Percentiles rank a stretch among this genome's conserved stretches.
Conservation (phyloP, 2,797 vertebrate species). For the Amblyopsis hoosieri region DNA sequence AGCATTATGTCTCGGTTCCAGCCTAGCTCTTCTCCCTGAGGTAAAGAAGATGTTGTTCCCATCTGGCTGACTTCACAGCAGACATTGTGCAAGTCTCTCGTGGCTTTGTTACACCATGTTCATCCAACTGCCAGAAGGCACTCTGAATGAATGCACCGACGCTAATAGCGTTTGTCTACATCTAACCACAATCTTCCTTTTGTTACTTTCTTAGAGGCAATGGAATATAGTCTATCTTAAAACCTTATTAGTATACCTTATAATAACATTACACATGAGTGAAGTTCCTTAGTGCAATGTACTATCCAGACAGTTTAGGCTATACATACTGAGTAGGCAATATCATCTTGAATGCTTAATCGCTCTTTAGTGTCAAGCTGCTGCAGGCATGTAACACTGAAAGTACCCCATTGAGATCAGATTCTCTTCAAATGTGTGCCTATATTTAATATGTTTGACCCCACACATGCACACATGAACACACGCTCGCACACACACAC, state of each 20-base stretch:
- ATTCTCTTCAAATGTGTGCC: constrained; percentile 53
- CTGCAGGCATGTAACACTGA: constrained; percentile 55
- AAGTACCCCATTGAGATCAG: constrained; percentile 58
- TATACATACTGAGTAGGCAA: constrained; percentile 43
- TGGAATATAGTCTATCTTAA: too few relatives aligned
- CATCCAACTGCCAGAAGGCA: constrained; percentile 43
- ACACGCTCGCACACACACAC: too few relatives aligned
- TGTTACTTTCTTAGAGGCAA: constrained; percentile 9
- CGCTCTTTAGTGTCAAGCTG: constrained; percentile 50
- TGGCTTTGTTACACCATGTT: constrained; percentile 46
- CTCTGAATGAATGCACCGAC: constrained; percentile 37
- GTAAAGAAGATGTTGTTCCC: constrained; percentile 71
- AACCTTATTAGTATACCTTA: too few relatives aligned
- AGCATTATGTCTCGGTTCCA: constrained; percentile 40
- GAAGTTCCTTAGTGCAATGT: constrained; percentile 26
- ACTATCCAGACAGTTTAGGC: constrained; percentile 28
- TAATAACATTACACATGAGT: constrained; percentile 13
- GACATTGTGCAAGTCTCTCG: constrained; percentile 61
- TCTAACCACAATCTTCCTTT: constrained; percentile 6
- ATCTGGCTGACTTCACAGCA: constrained; percentile 75
- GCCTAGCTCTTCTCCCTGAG: constrained; percentile 61
- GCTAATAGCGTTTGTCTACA: constrained; percentile 8
- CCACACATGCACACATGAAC: not conserved
- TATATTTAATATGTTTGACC: constrained; percentile 53
- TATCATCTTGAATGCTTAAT: constrained; percentile 56